Evolutionary conservation across 2,113 vertebrate genomes (phyloP).

Genomic region (Alaudala cheleensis): DNA sequence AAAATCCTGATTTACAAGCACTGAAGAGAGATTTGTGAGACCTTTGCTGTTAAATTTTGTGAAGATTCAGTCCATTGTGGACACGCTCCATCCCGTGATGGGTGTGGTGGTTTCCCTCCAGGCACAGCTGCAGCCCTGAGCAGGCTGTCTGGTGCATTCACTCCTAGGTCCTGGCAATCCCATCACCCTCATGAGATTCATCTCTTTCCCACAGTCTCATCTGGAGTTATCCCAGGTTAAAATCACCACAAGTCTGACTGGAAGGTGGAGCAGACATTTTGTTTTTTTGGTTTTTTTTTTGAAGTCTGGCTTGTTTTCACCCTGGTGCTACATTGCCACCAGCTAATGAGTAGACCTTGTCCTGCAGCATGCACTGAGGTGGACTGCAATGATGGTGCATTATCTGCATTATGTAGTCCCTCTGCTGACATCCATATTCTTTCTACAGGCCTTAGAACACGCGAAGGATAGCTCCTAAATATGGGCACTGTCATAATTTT

Average conservation of each 20-base stretch:
- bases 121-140: not conserved
- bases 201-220: not conserved
- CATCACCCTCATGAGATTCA: not conserved
- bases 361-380: not conserved
- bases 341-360: not conserved
- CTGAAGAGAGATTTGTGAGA: not conserved
- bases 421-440: rapidly evolving
- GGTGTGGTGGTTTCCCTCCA: not conserved
- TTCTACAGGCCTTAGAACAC: not conserved
- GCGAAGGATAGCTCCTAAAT: not conserved
- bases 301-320: not conserved
- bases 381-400: not conserved
- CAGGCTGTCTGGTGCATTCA: not conserved
- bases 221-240: not conserved
- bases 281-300: too few species aligned
- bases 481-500: not conserved
- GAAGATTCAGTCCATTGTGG: not conserved
- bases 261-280: not conserved
- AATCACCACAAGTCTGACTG: not conserved
- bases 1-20: not conserved
- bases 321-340: not conserved
- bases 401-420: not conserved
- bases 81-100: rapidly evolving
- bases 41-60: not conserved
- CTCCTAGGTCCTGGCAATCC: not conserved